phyloP scores from a whole-genome alignment of 2,797 vertebrate genomes.

The Sebastes iracundus region DNA sequence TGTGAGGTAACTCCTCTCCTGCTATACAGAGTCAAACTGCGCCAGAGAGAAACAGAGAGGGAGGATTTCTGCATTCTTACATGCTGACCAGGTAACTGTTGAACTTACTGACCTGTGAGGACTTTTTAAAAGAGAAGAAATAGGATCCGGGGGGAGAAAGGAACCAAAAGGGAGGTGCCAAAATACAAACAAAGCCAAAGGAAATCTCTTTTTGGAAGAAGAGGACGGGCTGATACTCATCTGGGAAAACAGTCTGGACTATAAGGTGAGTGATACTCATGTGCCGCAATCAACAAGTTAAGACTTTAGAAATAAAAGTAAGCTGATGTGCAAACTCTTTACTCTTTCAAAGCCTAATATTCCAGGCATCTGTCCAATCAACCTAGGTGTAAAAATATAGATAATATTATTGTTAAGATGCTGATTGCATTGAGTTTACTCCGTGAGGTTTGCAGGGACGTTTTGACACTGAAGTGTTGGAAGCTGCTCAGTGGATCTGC shows the following conservation, averaged over 20 bases:
- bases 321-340: too few species aligned
- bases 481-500: too few species aligned
- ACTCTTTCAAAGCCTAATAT: too few species aligned
- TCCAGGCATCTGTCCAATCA: too few species aligned
- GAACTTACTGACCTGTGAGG: neutral
- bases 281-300: too few species aligned
- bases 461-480: too few species aligned
- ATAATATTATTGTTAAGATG: too few species aligned
- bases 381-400: too few species aligned
- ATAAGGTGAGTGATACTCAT: neutral
- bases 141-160: neutral
- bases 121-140: neutral
- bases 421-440: too few species aligned
- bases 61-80: too few species aligned
- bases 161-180: neutral
- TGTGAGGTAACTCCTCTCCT: neutral
- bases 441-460: too few species aligned
- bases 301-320: too few species aligned
- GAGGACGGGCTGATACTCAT: neutral
- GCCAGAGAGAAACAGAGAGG: neutral
- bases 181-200: neutral
- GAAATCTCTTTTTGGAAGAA: neutral
- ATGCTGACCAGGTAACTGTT: neutral
- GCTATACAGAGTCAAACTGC: neutral
- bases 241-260: neutral